Evolutionary conservation across 1,140 invertebrate species (phyloP).

Genomic region (Sarcophaga bullata): DNA sequence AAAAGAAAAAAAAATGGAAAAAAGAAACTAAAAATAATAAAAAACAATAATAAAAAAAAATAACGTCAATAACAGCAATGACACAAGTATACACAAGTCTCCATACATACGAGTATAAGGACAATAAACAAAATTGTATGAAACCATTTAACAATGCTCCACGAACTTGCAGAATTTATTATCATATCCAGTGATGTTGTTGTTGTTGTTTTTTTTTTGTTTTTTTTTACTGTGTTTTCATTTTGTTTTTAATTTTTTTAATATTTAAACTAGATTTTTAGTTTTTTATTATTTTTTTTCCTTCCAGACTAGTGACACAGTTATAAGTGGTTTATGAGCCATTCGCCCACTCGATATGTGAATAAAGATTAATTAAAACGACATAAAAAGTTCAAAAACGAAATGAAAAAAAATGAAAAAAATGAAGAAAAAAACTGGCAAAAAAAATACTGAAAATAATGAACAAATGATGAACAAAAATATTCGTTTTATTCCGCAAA

Average conservation of each 20-base stretch:
- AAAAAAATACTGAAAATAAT: background rate
- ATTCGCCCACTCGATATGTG: constrained; percentile 14
- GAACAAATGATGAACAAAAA: background rate
- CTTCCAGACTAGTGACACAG: background rate
- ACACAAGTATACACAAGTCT: background rate
- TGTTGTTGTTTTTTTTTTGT: too few relatives aligned
- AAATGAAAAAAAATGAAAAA: background rate
- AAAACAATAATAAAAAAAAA: too few relatives aligned
- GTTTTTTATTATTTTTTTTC: background rate
- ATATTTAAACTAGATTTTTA: background rate
- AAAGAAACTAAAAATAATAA: too few relatives aligned
- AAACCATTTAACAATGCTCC: background rate
- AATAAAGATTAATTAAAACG: constrained; percentile 34
- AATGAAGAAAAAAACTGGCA: background rate
- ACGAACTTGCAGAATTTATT: background rate
- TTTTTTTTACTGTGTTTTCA: too few relatives aligned
- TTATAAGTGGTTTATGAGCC: background rate
- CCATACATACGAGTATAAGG: background rate
- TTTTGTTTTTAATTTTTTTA: background rate
- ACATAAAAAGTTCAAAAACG: background rate
- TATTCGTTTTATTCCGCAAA: too few relatives aligned
- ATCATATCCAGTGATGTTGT: too few relatives aligned
- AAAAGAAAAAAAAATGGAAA: too few relatives aligned
- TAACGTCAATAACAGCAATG: too few relatives aligned
- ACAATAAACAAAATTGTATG: constrained; percentile 11